Evolutionary conservation across 2,113 vertebrate genomes (phyloP).

Genomic region (Oriolus oriolus): DNA sequence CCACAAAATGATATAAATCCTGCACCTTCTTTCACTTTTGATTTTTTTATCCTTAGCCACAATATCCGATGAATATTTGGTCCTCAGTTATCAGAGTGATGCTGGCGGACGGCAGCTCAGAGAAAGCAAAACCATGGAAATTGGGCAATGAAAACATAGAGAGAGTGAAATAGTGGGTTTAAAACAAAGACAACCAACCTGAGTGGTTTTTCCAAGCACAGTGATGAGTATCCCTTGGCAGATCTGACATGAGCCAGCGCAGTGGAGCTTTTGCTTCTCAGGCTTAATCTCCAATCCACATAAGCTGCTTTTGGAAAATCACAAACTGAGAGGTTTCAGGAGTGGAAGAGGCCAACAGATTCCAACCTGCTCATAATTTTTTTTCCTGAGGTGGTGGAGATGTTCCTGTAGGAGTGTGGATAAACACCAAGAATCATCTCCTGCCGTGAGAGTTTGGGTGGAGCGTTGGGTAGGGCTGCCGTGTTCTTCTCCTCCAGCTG

Average conservation of each 20-base stretch:
- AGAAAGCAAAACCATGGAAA: neutral
- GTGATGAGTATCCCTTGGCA: neutral
- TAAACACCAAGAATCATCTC: neutral
- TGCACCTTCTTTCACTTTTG: neutral
- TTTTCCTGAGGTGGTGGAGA: neutral
- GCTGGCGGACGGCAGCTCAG: neutral
- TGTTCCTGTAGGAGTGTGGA: neutral
- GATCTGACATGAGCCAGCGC: neutral
- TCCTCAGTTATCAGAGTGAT: neutral
- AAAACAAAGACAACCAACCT: neutral
- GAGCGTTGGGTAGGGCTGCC: neutral
- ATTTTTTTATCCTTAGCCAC: neutral
- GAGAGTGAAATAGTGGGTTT: neutral
- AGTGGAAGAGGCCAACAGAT: neutral
- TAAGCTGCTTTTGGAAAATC: constrained; percentile 37
- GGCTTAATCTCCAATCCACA: neutral
- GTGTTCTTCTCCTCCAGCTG: neutral
- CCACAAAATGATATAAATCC: neutral
- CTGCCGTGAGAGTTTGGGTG: neutral
- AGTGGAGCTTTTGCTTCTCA: neutral
- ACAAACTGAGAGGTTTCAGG: neutral
- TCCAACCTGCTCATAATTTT: neutral
- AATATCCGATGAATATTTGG: neutral
- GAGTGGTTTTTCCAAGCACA: neutral
- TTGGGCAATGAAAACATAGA: neutral